Base-by-base conservation (phyloP, 2,113 vertebrate genomes). In the Ptychochromis oligacanthus region DNA sequence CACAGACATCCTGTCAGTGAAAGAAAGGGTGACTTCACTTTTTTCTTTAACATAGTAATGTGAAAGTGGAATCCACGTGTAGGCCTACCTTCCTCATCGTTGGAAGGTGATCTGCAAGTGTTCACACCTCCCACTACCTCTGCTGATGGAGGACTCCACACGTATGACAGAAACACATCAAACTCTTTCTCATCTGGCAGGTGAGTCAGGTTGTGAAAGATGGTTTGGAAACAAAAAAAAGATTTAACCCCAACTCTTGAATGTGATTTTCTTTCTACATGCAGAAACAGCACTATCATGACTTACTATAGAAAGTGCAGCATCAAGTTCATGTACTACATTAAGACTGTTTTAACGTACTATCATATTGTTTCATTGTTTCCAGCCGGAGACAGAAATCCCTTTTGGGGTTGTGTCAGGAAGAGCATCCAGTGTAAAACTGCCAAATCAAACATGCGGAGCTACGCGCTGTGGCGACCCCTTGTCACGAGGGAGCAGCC, bases 141-240 rank as follows among this genome's bases (percentile, higher is more conserved):
- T 17, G 77, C 31, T 61, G 88, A 56, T 57, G 80, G 77, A 57
- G 81, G 80, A 20, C 64, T 22, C 88, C 95, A 96, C 22, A 95
- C 96, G 55, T 96, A 96, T 1, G 97, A 98, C 75, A 99, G 88
- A 76, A 99, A 97, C 0, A 97, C 97, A 67, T 99, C 97, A 58
- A 96, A 98, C 76, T 96, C 95, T 86, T 97, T 98, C 26, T 92
- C 87, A 65, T 95, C 97, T 98, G 83, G 14, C 90, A 34, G 46
- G 40, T 20, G 15, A 24, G 6, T n/a, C 28, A 70, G 17, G 40
- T 52, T 74, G 14, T 26, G 79, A 79, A 24, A 64, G 40, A 79
- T 5, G 57, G 11, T 10, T 34, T 6, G 13, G 14, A 56, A 5
- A 26, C 18, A 6, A 75, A 61, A 55, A 31, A 72, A n/a, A 72